phyloP scores from a whole-genome alignment of 2,888 invertebrate species.

The Hipparchia semele region DNA sequence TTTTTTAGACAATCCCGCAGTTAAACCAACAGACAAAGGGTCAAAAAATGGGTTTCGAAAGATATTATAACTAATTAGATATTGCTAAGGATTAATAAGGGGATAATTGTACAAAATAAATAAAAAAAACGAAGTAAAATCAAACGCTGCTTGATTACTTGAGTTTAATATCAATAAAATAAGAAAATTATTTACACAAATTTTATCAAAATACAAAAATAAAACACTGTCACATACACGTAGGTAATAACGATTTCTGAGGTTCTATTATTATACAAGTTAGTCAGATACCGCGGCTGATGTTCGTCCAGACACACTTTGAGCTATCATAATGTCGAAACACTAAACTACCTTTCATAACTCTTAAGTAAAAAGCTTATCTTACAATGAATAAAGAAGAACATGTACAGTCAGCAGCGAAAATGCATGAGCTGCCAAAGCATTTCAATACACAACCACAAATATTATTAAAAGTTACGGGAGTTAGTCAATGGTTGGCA shows the following conservation, averaged over 20 bases:
- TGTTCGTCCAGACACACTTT: slow-evolving; percentile 41
- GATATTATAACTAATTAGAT: no score
- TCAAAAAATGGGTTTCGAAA: no score
- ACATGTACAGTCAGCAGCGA: slow-evolving; percentile 11
- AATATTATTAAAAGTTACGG: background rate
- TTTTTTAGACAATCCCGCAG: no score
- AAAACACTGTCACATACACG: slow-evolving; percentile 82
- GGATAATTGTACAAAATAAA: slow-evolving; percentile 2
- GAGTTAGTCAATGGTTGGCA: no score
- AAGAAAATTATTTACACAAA: slow-evolving; percentile 83
- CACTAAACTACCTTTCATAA: slow-evolving; percentile 47
- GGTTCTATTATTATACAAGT: slow-evolving; percentile 60
- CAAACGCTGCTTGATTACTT: slow-evolving; percentile 68
- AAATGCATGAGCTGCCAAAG: slow-evolving; percentile 2
- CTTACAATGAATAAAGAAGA: slow-evolving; percentile 38
- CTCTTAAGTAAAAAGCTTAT: slow-evolving; percentile 45
- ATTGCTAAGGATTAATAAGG: no score
- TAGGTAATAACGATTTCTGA: slow-evolving; percentile 66
- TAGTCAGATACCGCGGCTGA: slow-evolving; percentile 53
- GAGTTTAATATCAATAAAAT: slow-evolving; percentile 83
- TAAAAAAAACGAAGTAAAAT: slow-evolving; percentile 10
- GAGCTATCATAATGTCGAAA: slow-evolving; percentile 50
- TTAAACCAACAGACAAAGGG: no score
- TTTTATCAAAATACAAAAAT: slow-evolving; percentile 83
- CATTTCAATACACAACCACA: background rate